A percentile compares a stretch with the other conserved stretches of the same genome.
Conservation (phyloP, 1,140 invertebrate genomes). For the Leguminivora glycinivorella region DNA sequence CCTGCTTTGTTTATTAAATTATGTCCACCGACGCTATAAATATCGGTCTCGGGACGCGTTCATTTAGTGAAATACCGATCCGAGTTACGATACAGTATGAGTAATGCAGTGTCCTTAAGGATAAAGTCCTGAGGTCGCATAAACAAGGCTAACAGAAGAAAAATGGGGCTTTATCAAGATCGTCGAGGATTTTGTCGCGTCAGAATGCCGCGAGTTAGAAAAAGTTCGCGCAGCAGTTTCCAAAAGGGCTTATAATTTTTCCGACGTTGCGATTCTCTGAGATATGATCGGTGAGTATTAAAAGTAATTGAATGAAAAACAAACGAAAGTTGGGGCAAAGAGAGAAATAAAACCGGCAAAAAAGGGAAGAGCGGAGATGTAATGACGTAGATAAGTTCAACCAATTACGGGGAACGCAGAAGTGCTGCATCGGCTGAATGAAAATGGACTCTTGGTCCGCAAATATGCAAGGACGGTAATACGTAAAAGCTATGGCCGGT, state of each 20-base stretch:
- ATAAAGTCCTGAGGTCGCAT: constrained; percentile 53
- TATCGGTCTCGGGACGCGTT: constrained; percentile 62
- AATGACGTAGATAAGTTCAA: constrained; percentile 76
- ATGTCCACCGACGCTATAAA: constrained; percentile 71
- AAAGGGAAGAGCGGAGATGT: constrained; percentile 72
- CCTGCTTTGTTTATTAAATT: constrained; percentile 79
- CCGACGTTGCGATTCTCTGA: constrained; percentile 41
- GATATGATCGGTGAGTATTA: constrained; percentile 57
- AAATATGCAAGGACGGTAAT: constrained; percentile 69
- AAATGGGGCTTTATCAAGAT: constrained; percentile 55
- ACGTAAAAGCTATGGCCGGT: constrained; percentile 46
- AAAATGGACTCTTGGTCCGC: constrained; percentile 64
- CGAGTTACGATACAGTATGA: constrained; percentile 66
- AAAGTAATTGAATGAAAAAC: constrained; percentile 75
- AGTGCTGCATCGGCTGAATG: constrained; percentile 71
- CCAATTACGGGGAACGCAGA: constrained; percentile 70
- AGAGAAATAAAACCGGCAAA: constrained; percentile 66
- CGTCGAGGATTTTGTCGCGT: constrained; percentile 37
- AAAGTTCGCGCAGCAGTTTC: constrained; percentile 26
- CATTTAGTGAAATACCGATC: constrained; percentile 77
- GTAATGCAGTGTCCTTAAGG: constrained; percentile 63
- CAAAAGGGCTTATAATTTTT: constrained; percentile 23
- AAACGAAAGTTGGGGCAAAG: constrained; percentile 62
- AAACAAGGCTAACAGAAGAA: constrained; percentile 52
- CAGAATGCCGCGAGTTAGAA: constrained; percentile 30